A percentile compares a stretch with the other conserved stretches of the same genome.
Conservation (phyloP, 2,797 vertebrate genomes). For the Pipistrellus nathusii region DNA sequence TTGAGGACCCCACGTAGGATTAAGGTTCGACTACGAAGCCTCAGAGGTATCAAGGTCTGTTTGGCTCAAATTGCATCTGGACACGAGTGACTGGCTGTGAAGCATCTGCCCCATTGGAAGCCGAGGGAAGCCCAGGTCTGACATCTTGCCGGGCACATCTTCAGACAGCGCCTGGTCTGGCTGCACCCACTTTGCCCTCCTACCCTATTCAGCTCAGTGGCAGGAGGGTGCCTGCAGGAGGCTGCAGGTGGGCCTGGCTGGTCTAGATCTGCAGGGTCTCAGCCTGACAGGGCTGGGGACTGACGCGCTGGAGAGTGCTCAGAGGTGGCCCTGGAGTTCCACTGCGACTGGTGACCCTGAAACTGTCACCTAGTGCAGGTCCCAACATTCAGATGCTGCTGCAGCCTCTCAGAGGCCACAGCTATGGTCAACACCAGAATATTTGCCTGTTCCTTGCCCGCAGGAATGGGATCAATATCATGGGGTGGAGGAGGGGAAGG, state of each 20-base stretch:
- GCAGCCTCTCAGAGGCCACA: background rate
- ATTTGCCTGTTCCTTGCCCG: background rate
- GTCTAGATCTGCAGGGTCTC: too few relatives aligned
- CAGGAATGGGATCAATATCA: rapidly evolving
- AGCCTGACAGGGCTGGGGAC: rapidly evolving
- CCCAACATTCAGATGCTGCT: background rate
- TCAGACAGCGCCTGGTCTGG: background rate
- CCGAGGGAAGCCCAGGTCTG: background rate
- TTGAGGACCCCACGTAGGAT: background rate
- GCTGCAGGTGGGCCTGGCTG: rapidly evolving
- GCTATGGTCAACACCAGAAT: background rate
- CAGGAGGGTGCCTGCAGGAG: background rate
- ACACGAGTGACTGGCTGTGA: background rate
- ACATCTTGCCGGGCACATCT: rapidly evolving
- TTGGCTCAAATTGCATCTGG: background rate
- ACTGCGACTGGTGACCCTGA: background rate
- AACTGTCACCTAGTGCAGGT: too few relatives aligned
- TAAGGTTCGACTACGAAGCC: background rate
- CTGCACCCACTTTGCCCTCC: background rate
- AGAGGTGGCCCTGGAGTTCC: background rate
- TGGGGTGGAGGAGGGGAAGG: background rate
- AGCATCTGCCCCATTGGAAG: background rate
- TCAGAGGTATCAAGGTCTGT: background rate
- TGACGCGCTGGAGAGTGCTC: background rate
- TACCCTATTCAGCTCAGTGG: background rate